Evolutionary conservation across 2,888 invertebrate genomes (phyloP).

Genomic region (Hypomecis atomaria): DNA sequence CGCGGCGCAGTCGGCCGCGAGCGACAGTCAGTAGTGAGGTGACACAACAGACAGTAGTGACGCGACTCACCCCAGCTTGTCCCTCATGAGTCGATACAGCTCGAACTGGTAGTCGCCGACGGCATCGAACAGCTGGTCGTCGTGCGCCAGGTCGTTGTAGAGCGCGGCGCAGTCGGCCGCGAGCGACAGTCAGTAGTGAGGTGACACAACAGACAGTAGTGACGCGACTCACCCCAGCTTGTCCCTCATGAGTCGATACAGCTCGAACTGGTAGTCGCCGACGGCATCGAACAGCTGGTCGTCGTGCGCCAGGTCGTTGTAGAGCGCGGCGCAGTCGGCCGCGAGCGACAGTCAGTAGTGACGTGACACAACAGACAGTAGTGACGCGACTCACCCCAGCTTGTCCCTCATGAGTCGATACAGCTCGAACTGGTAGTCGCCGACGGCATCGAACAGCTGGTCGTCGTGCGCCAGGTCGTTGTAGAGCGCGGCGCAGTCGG

Average conservation of each 20-base stretch:
- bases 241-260: conserved; percentile 95
- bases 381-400: conserved; percentile 86
- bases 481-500: conserved; percentile 83
- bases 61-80: conserved; percentile 88
- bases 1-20: conserved; percentile 62
- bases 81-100: conserved; percentile 95
- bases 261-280: conserved; percentile 97
- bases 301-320: conserved; percentile 90
- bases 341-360: conserved; percentile 37
- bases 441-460: conserved; percentile 91
- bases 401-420: conserved; percentile 94
- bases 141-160: conserved; percentile 90
- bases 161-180: conserved; percentile 74
- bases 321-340: conserved; percentile 80
- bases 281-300: conserved; percentile 91
- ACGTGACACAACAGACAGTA: too few species aligned
- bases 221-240: conserved; percentile 87
- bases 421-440: conserved; percentile 98
- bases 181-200: conserved; percentile 54
- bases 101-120: conserved; percentile 97
- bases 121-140: conserved; percentile 91
- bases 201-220: not conserved
- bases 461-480: conserved; percentile 91
- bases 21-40: conserved; percentile 52
- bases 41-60: too few species aligned